Percentiles rank a stretch among this genome's conserved stretches.
phyloP scores from a whole-genome alignment of 2,113 vertebrate species.

The Chelonoidis abingdonii region DNA sequence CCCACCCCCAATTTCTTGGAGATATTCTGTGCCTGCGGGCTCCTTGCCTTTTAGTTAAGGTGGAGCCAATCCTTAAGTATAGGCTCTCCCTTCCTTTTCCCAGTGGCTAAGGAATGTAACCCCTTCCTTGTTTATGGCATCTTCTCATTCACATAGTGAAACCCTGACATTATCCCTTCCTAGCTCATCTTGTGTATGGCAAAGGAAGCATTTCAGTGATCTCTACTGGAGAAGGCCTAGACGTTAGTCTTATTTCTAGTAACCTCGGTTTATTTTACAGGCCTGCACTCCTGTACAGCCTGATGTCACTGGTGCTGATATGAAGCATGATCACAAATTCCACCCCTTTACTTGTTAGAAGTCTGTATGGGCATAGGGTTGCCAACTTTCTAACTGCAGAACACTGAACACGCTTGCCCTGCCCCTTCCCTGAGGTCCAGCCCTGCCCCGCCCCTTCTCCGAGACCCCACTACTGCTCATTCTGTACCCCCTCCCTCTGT shows the following conservation, averaged over 20 bases:
- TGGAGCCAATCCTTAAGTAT: not conserved
- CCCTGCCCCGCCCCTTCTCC: no score
- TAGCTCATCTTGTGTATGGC: not conserved
- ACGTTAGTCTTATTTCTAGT: not conserved
- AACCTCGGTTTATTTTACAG: fast-evolving
- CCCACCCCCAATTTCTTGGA: not conserved
- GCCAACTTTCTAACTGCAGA: no score
- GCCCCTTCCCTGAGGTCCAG: no score
- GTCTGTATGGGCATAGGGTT: no score
- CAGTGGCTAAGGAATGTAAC: not conserved
- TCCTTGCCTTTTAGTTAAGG: not conserved
- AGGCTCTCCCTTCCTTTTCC: not conserved
- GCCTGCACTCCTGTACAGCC: not conserved
- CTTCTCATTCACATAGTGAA: not conserved
- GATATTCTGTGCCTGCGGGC: not conserved
- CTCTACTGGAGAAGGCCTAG: not conserved
- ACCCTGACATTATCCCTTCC: fast-evolving
- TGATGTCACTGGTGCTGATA: no score
- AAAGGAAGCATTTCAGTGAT: not conserved
- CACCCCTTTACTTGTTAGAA: not conserved
- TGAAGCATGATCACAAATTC: not conserved
- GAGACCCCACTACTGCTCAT: no score
- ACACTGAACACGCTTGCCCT: no score
- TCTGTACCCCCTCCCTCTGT: no score
- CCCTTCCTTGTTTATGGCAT: fast-evolving